Percentiles rank a stretch among this genome's conserved stretches.
phyloP scores from a whole-genome alignment of 2,797 vertebrate species.

The Pipistrellus pygmaeus region DNA sequence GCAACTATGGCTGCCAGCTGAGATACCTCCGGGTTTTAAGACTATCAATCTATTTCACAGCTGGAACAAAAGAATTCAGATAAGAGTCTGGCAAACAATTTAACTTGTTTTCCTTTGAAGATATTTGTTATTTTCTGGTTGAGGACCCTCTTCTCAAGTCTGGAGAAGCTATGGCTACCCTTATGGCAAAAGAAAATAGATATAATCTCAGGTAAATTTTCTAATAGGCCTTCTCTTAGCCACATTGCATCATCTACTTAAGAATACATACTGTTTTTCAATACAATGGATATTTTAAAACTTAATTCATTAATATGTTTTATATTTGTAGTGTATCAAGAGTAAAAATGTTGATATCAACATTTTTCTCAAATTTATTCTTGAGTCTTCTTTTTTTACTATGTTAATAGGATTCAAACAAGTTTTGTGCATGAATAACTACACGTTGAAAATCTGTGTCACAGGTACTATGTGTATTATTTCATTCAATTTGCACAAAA shows the following conservation, averaged over 20 bases:
- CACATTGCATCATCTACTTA: constrained; percentile 9
- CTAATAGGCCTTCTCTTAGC: neutral
- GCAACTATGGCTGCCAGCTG: neutral
- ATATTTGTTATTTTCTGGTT: constrained; percentile 37
- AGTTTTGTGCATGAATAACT: neutral
- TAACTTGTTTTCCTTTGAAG: constrained; percentile 5
- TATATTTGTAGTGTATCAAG: constrained; percentile 63
- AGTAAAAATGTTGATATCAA: constrained; percentile 59
- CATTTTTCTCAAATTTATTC: constrained; percentile 37
- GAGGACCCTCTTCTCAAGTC: neutral
- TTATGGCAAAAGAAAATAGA: neutral
- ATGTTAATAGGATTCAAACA: constrained; percentile 6
- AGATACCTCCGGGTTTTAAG: neutral
- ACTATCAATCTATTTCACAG: constrained; percentile 58
- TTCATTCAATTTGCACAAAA: constrained; percentile 4
- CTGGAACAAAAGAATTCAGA: constrained; percentile 14
- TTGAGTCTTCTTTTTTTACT: constrained; percentile 16
- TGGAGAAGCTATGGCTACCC: neutral
- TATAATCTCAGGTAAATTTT: neutral
- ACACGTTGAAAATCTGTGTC: neutral
- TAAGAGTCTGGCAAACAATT: constrained; percentile 15
- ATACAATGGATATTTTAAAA: constrained; percentile 67
- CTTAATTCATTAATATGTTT: constrained; percentile 72
- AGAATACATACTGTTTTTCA: constrained; percentile 43
- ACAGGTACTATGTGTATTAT: neutral